Conservation (phyloP, 2,888 invertebrate species). For the Endomychus coccineus region DNA sequence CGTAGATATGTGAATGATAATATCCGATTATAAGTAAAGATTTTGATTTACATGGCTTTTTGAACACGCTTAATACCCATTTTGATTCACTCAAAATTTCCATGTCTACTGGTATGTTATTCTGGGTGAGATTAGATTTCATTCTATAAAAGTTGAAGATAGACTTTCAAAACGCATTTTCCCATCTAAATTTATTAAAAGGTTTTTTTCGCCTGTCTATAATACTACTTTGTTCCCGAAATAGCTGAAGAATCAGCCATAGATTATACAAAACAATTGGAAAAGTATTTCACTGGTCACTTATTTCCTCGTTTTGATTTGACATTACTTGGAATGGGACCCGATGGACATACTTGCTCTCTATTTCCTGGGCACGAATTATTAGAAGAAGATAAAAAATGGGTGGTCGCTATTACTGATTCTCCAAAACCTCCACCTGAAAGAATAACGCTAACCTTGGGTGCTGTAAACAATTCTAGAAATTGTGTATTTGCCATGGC, state of each 20-base stretch:
- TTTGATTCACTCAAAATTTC: no score
- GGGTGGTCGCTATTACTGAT: conserved; percentile 80
- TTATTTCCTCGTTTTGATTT: conserved; percentile 72
- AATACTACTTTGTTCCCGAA: background rate
- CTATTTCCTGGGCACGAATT: conserved; percentile 79
- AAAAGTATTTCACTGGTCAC: conserved; percentile 48
- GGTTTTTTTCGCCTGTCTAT: background rate
- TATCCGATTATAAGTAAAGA: no score
- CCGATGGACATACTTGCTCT: conserved; percentile 97
- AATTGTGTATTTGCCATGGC: conserved; percentile 77
- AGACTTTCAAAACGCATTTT: no score
- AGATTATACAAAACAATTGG: conserved; percentile 65
- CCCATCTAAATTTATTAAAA: background rate
- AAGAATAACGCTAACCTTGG: conserved; percentile 86
- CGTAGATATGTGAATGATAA: no score
- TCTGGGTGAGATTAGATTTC: no score
- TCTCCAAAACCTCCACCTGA: conserved; percentile 94
- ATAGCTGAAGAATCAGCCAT: conserved; percentile 67
- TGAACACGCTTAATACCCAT: no score
- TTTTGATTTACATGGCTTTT: no score
- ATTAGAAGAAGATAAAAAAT: conserved; percentile 53
- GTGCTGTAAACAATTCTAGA: conserved; percentile 79
- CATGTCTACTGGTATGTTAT: no score
- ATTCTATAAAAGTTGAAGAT: no score
- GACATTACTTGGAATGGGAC: conserved; percentile 90